These are phyloP conservation scores for Aplysina aerophoba DNA, from an alignment of 37 sponge, comb jelly and placozoan genomes.

Conservation along the genomic window DNA sequence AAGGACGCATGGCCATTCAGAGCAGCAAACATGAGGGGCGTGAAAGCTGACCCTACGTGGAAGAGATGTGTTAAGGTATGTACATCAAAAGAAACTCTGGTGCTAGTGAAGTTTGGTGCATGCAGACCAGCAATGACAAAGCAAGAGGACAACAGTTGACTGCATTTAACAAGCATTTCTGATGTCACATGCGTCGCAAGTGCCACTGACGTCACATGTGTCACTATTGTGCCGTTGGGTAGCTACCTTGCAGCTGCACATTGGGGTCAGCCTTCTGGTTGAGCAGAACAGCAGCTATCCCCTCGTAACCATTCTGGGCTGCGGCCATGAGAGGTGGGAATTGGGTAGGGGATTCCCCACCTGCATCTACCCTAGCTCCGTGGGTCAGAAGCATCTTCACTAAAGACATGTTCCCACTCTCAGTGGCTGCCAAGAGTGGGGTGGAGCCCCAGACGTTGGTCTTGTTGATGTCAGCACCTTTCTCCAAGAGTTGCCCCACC, in stretches of 20 bases:
- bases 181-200: too few species aligned
- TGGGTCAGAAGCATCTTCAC: slow-evolving; percentile 54
- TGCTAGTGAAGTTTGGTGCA: too few species aligned
- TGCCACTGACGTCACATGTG: too few species aligned
- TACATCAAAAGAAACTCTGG: too few species aligned
- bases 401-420: slow-evolving; percentile 60
- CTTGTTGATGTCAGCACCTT: slow-evolving; percentile 48
- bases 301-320: slow-evolving; percentile 75
- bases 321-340: slow-evolving; percentile 86
- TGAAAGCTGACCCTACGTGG: slow-evolving; percentile 35
- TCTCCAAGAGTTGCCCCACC: slow-evolving; percentile 57
- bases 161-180: too few species aligned
- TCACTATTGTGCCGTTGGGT: too few species aligned
- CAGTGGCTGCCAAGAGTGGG: slow-evolving; percentile 63
- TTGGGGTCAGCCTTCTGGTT: slow-evolving; percentile 39
- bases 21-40: slow-evolving; percentile 81
- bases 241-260: slow-evolving; percentile 33
- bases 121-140: too few species aligned
- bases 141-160: too few species aligned
- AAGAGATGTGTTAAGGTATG: neutral
- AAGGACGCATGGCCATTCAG: slow-evolving; percentile 65
- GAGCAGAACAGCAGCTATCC: slow-evolving; percentile 56
- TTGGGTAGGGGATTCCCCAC: neutral
- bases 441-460: slow-evolving; percentile 67
- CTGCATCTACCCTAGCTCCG: slow-evolving; percentile 45